Percentiles rank a stretch among this genome's conserved stretches.
Conservation (phyloP, 2,113 vertebrate species). For the Falco punctatus region DNA sequence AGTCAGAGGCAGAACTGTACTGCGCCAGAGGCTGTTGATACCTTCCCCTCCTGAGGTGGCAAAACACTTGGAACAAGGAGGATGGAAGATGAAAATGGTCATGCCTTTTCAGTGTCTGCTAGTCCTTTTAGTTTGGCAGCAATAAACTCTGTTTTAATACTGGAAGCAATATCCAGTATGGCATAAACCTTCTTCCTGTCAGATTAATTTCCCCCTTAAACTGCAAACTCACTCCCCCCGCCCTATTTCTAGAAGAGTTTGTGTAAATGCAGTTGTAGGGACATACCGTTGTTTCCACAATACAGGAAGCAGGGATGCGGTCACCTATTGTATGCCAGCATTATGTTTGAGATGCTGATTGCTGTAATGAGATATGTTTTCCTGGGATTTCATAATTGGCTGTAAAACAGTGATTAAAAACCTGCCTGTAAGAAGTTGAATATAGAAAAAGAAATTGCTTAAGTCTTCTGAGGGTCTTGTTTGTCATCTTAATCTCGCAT, state of each 20-base stretch:
- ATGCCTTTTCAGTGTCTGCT: neutral
- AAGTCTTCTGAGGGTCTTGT: neutral
- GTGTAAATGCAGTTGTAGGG: neutral
- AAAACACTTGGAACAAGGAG: neutral
- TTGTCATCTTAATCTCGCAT: neutral
- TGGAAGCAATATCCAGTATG: neutral
- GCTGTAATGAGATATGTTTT: neutral
- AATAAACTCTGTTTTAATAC: neutral
- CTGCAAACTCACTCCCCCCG: neutral
- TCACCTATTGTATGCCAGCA: neutral
- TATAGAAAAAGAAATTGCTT: neutral
- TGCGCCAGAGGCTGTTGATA: neutral
- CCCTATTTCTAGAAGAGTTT: neutral
- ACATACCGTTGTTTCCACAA: neutral
- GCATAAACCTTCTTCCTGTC: neutral
- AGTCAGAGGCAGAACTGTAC: slow-evolving; percentile 5
- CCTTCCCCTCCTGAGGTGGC: neutral
- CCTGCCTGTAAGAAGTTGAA: neutral
- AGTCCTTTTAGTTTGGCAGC: neutral
- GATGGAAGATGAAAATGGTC: neutral
- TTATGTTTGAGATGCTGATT: neutral
- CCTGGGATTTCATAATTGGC: neutral
- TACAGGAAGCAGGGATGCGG: neutral
- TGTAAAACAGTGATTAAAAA: neutral
- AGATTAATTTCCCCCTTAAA: neutral